phyloP scores from a whole-genome alignment of 2,888 invertebrate species.

The Watsonalla binaria region DNA sequence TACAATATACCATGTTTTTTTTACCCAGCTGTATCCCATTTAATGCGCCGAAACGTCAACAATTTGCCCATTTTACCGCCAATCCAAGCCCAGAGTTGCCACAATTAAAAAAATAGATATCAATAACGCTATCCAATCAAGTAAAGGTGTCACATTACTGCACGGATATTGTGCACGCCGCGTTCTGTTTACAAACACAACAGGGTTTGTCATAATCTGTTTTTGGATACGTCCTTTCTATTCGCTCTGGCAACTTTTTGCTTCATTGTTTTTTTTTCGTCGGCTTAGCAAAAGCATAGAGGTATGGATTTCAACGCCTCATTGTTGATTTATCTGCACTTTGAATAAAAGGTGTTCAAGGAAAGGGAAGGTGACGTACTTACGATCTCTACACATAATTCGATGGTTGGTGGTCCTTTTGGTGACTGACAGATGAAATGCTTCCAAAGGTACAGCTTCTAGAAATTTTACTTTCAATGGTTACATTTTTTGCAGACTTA shows the following conservation, averaged over 20 bases:
- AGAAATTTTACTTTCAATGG: conserved; percentile 58
- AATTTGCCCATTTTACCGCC: conserved; percentile 67
- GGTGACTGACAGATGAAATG: conserved; percentile 56
- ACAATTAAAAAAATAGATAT: conserved; percentile 59
- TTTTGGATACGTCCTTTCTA: conserved; percentile 67
- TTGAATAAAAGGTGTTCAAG: conserved; percentile 56
- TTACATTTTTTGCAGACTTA: conserved; percentile 22
- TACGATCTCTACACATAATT: conserved; percentile 54
- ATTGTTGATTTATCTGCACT: conserved; percentile 64
- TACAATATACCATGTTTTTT: conserved; percentile 29
- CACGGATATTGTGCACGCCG: conserved; percentile 47
- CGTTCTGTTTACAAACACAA: conserved; percentile 76
- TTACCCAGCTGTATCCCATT: conserved; percentile 51
- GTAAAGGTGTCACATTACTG: conserved; percentile 74
- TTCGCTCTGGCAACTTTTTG: conserved; percentile 66
- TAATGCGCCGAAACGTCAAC: conserved; percentile 60
- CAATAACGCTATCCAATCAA: conserved; percentile 66
- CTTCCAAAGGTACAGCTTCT: conserved; percentile 41
- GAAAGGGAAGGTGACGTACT: conserved; percentile 63
- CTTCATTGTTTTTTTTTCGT: conserved; percentile 50
- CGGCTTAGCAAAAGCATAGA: conserved; percentile 38
- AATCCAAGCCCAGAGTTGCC: conserved; percentile 45
- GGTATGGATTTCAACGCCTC: conserved; percentile 76
- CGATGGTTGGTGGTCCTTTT: conserved; percentile 59
- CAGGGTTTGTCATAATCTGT: conserved; percentile 77